Evolutionary conservation across 2,888 invertebrate genomes (phyloP).

Genomic region (Carcina quercana): DNA sequence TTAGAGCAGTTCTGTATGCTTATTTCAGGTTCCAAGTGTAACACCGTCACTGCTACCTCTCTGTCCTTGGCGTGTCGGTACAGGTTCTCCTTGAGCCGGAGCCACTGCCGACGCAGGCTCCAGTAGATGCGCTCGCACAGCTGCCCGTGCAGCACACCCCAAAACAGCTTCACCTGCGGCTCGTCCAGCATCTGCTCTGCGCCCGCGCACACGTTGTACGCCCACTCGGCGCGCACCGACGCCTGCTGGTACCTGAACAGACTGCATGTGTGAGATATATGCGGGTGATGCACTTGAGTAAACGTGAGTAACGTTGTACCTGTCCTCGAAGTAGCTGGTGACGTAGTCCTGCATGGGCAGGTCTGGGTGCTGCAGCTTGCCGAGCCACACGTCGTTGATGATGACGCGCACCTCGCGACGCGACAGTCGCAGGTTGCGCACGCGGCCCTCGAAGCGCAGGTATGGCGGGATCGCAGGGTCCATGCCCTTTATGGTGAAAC

Average conservation of each 20-base stretch:
- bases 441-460: slow-evolving; percentile 54
- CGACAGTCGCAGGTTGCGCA: slow-evolving; percentile 65
- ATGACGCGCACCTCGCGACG: slow-evolving; percentile 62
- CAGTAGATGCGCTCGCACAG: slow-evolving; percentile 59
- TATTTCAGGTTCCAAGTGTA: no score
- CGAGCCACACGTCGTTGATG: slow-evolving; percentile 65
- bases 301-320: slow-evolving; percentile 38
- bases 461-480: slow-evolving; percentile 60
- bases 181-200: slow-evolving; percentile 66
- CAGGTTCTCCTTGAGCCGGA: slow-evolving; percentile 34
- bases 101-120: slow-evolving; percentile 50
- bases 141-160: slow-evolving; percentile 56
- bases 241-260: slow-evolving; percentile 54
- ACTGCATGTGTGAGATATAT: neutral
- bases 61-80: slow-evolving; percentile 36
- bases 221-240: slow-evolving; percentile 66
- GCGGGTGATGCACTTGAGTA: neutral
- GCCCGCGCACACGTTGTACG: slow-evolving; percentile 65
- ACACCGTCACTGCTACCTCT: no score
- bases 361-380: slow-evolving; percentile 32
- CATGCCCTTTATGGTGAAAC: no score
- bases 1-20: no score
- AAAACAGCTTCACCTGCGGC: slow-evolving; percentile 59
- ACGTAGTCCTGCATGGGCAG: slow-evolving; percentile 59
- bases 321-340: slow-evolving; percentile 60